Evolutionary conservation across 2,888 invertebrate genomes (phyloP), one percentile per base, ranked within the genome.

Genomic region (Desoria tigrina): DNA sequence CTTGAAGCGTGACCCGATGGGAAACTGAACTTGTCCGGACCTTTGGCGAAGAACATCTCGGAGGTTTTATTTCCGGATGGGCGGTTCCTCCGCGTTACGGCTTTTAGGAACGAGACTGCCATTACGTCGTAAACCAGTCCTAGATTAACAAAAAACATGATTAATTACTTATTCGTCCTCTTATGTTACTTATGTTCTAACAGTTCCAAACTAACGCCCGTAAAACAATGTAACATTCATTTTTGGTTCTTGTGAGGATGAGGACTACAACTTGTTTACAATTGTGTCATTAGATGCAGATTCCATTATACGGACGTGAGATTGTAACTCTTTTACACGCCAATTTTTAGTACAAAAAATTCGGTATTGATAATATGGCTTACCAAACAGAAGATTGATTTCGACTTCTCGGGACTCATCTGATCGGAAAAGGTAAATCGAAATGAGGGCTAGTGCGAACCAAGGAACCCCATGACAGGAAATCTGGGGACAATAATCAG

Each of bases 1-100:
- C 97, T 83, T 27, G 95, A 93, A 0, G 93, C 88, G 80, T 98
- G 97, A 0, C 96, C 96, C 0, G 96, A 97, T 14, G 97, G 98
- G 79, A 98, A 98, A 55, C 89, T 87, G 45, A 88, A 97, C 77
- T 92, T 89, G 80, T 95, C 95, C 0, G 94, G 90, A 0, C 92
- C 90, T 26, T 42, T 32, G 16, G 66, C 50, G 23, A 92, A 73
- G 2, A 85, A 84, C 67, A 88, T 81, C 73, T 88, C 84, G 78
- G 91, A 89, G 74, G 86, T 86, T 67, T 83, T 81, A 78, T 87
- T 86, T 24, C 84, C 83, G 0, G 83, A 78, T 0, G 95, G 95
- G 32, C 96, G 84, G 74, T 88, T 84, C 77, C 96, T 83, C 69
- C 94, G 84, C 6, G 88, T 86, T 61, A 86, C 79, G 0, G 94